Percentiles rank a stretch among this genome's conserved stretches.
phyloP scores from a whole-genome alignment of 2,113 vertebrate species.

The Microtus pennsylvanicus region DNA sequence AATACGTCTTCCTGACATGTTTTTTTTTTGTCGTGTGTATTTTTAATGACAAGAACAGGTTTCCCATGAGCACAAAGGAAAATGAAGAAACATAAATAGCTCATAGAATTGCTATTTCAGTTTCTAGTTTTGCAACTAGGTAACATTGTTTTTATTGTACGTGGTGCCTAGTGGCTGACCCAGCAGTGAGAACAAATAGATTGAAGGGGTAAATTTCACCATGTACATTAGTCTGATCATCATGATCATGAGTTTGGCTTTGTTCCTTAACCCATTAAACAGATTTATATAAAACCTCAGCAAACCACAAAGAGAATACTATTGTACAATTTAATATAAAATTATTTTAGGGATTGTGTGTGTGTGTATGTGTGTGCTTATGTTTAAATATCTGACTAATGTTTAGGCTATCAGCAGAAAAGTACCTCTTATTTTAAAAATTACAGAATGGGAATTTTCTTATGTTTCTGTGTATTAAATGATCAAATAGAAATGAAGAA shows the following conservation, averaged over 20 bases:
- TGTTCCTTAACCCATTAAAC: neutral
- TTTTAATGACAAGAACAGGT: neutral
- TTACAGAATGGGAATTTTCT: neutral
- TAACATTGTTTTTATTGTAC: neutral
- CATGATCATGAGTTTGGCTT: neutral
- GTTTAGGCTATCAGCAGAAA: neutral
- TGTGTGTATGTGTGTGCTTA: neutral
- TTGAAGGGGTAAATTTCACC: neutral
- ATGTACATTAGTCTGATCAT: neutral
- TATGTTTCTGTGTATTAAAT: neutral
- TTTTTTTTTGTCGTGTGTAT: neutral
- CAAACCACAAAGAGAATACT: neutral
- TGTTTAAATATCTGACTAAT: neutral
- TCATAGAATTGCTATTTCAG: neutral
- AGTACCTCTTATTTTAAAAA: neutral
- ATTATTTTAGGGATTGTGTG: neutral
- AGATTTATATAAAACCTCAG: neutral
- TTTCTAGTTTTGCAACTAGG: neutral
- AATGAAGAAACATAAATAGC: neutral
- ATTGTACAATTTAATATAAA: neutral
- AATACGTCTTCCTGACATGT: neutral
- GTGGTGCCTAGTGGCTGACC: neutral
- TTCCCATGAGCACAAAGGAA: neutral
- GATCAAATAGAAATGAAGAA: neutral
- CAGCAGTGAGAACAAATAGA: neutral